phyloP scores from a whole-genome alignment of 2,888 invertebrate genomes.

The Aphrophora alni region DNA sequence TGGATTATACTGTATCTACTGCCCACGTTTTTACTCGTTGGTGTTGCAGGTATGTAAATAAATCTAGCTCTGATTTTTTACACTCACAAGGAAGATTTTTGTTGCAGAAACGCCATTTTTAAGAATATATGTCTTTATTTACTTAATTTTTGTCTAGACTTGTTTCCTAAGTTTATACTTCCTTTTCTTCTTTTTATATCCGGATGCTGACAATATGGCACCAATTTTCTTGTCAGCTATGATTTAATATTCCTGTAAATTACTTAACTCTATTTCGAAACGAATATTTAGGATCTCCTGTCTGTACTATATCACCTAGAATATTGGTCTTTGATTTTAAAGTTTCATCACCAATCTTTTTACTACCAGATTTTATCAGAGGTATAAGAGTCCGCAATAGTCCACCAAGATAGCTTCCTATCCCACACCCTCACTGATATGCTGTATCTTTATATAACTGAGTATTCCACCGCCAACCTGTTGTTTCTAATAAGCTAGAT shows the following conservation, averaged over 20 bases:
- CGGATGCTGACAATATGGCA: background rate
- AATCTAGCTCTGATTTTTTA: slow-evolving; percentile 46
- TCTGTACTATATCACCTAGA: slow-evolving; percentile 27
- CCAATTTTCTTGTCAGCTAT: slow-evolving; percentile 16
- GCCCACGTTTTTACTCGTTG: background rate
- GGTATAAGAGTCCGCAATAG: too few relatives aligned
- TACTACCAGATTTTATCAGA: too few relatives aligned
- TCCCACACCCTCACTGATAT: slow-evolving; percentile 43
- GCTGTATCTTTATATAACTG: slow-evolving; percentile 32
- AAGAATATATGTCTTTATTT: slow-evolving; percentile 1
- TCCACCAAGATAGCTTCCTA: slow-evolving; percentile 43
- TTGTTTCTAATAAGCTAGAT: background rate
- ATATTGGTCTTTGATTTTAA: slow-evolving; percentile 29
- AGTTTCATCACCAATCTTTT: slow-evolving; percentile 32
- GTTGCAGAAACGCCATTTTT: slow-evolving; percentile 47
- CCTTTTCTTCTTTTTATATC: slow-evolving; percentile 17
- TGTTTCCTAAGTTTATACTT: too few relatives aligned
- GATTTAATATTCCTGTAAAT: slow-evolving; percentile 16
- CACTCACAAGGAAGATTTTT: slow-evolving; percentile 47
- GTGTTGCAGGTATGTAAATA: slow-evolving; percentile 49
- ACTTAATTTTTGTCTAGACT: background rate
- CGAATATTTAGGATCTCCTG: background rate
- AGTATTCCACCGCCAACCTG: slow-evolving; percentile 29
- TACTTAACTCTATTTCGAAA: background rate
- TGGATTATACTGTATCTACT: slow-evolving; percentile 24